These are phyloP conservation scores for Parelbella ahira DNA, from an alignment of 2,888 invertebrate genomes.

Conservation along the genomic window DNA sequence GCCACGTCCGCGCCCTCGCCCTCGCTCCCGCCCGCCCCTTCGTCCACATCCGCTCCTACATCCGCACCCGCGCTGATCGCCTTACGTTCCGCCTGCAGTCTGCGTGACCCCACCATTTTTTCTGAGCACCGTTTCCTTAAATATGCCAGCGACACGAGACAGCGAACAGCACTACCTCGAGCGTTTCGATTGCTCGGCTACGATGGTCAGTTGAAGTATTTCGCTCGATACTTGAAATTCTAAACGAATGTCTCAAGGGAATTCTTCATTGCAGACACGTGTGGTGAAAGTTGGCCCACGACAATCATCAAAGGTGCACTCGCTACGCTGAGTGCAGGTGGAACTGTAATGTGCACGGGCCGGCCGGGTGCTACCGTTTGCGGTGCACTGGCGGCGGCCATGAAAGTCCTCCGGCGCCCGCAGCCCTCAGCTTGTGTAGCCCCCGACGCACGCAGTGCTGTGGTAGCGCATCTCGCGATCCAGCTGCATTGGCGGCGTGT, in stretches of 20 bases:
- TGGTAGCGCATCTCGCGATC: slow-evolving; percentile 39
- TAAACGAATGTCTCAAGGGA: not conserved
- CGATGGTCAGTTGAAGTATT: slow-evolving; percentile 37
- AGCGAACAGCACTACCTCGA: slow-evolving; percentile 25
- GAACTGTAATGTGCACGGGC: slow-evolving; percentile 39
- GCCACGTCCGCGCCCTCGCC: slow-evolving; percentile 33
- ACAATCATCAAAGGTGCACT: slow-evolving; percentile 42
- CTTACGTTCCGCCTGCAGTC: slow-evolving; percentile 49
- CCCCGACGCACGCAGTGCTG: slow-evolving; percentile 40
- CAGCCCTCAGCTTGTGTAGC: slow-evolving; percentile 35
- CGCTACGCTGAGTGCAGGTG: slow-evolving; percentile 39
- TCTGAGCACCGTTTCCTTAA: slow-evolving; percentile 28
- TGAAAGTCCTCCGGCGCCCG: slow-evolving; percentile 33
- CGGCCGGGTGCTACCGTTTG: slow-evolving; percentile 39
- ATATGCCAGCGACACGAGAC: slow-evolving; percentile 24
- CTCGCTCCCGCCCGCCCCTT: slow-evolving; percentile 27
- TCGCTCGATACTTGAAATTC: no score
- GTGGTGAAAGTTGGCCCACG: slow-evolving; percentile 46
- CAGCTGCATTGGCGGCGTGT: slow-evolving; percentile 48
- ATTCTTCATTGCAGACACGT: slow-evolving; percentile 45
- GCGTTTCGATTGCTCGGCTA: slow-evolving; percentile 36
- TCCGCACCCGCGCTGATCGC: slow-evolving; percentile 44
- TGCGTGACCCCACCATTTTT: slow-evolving; percentile 29
- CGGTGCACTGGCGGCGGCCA: slow-evolving; percentile 40
- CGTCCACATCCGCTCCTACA: slow-evolving; percentile 20